These are phyloP conservation scores for Trachythela sp. DNA, from an alignment of 64 coral and sea anemone genomes.

Conservation along the genomic window DNA sequence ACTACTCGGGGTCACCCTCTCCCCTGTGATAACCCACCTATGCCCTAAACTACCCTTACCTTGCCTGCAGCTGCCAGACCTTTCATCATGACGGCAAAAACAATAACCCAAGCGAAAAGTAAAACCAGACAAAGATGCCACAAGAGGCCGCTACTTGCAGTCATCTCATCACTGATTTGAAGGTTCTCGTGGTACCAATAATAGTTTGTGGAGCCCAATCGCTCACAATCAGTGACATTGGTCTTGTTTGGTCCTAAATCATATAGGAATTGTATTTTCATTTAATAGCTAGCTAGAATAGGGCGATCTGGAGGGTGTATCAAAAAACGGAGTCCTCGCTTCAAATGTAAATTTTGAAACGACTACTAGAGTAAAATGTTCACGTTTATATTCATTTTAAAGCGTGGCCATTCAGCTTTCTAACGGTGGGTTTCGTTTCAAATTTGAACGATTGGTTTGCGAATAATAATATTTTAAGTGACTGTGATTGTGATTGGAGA, in stretches of 20 bases:
- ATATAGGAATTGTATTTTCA: no score
- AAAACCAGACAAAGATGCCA: conserved; percentile 70
- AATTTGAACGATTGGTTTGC: no score
- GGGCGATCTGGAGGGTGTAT: no score
- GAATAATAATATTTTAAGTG: no score
- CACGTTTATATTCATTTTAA: no score
- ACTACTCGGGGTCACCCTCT: conserved; percentile 53
- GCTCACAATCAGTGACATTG: conserved; percentile 37
- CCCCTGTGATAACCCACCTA: neutral
- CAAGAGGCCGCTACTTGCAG: conserved; percentile 64
- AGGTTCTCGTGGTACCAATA: conserved; percentile 87
- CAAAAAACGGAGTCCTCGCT: no score
- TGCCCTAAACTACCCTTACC: conserved; percentile 30
- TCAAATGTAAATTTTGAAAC: no score
- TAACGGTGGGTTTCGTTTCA: no score
- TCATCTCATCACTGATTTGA: conserved; percentile 33
- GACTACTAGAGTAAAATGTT: no score
- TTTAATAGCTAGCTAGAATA: no score
- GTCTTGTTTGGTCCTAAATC: neutral
- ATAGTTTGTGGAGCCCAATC: conserved; percentile 65
- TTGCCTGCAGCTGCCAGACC: conserved; percentile 92
- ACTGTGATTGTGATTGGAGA: no score
- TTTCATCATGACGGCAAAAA: conserved; percentile 90
- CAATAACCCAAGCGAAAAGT: conserved; percentile 75
- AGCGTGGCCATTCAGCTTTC: no score